Conservation (phyloP, 2,888 invertebrate genomes). For the Fissipunctia ypsillon region DNA sequence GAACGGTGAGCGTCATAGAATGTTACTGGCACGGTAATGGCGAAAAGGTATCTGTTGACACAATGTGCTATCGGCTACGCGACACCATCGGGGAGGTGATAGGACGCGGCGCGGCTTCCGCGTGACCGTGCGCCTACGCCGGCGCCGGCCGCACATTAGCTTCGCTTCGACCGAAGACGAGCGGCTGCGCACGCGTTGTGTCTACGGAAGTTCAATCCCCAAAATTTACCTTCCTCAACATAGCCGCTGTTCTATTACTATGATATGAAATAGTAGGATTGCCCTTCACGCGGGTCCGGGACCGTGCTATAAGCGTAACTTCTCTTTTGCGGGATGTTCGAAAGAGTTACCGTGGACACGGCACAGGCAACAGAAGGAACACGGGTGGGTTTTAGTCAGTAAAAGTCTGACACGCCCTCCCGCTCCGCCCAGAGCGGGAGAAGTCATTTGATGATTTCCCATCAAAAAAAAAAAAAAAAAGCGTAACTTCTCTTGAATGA, state of each 20-base stretch:
- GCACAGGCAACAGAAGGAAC: too few species aligned
- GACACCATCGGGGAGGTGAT: conserved; percentile 32
- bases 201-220: background rate
- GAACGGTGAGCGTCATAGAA: background rate
- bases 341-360: too few species aligned
- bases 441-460: too few species aligned
- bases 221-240: conserved; percentile 14
- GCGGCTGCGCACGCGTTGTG: background rate
- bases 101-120: background rate
- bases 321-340: too few species aligned
- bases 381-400: too few species aligned
- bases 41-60: conserved; percentile 47
- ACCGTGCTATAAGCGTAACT: too few species aligned
- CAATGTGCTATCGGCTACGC: conserved; percentile 51
- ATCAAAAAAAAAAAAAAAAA: too few species aligned
- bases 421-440: too few species aligned
- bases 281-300: background rate
- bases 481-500: background rate
- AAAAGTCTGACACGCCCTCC: too few species aligned
- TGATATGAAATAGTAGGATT: background rate
- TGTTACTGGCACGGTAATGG: conserved; percentile 1
- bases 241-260: background rate
- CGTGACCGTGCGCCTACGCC: background rate
- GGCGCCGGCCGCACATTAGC: background rate
- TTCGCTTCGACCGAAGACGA: background rate